Percentiles rank a stretch among this genome's conserved stretches.
These are phyloP conservation scores for Suillia variegata DNA, from an alignment of 2,888 invertebrate genomes.

Conservation along the genomic window DNA sequence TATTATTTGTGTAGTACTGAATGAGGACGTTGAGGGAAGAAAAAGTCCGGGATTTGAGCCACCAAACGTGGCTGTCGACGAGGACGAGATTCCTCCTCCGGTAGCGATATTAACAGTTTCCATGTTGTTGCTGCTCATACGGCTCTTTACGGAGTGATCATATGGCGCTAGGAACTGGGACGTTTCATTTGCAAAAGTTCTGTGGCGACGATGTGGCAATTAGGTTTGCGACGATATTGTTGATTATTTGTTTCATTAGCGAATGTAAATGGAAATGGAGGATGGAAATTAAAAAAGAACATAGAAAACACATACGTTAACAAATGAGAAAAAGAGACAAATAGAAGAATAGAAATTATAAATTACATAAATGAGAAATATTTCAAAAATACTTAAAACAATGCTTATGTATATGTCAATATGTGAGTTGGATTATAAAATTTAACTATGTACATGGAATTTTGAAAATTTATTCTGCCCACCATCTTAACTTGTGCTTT, in stretches of 20 bases:
- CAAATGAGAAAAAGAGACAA: slow-evolving; percentile 11
- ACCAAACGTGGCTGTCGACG: slow-evolving; percentile 34
- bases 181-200: slow-evolving; percentile 76
- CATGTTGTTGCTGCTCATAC: slow-evolving; percentile 27
- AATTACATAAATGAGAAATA: neutral
- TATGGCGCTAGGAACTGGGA: slow-evolving; percentile 76
- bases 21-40: slow-evolving; percentile 30
- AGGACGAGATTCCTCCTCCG: too few species aligned
- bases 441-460: too few species aligned
- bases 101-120: slow-evolving; percentile 12
- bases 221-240: slow-evolving; percentile 10
- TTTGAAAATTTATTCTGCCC: too few species aligned
- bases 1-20: too few species aligned
- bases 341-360: slow-evolving; percentile 7
- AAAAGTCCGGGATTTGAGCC: slow-evolving; percentile 57
- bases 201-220: slow-evolving; percentile 55
- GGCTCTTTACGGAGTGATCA: slow-evolving; percentile 70
- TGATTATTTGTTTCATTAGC: slow-evolving; percentile 21
- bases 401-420: neutral
- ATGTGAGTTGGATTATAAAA: too few species aligned
- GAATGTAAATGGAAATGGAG: neutral
- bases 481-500: too few species aligned
- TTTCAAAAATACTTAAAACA: neutral
- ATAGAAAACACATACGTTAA: neutral
- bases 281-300: slow-evolving; percentile 4